A percentile compares a stretch with the other conserved stretches of the same genome.
phyloP scores from a whole-genome alignment of 1,140 invertebrate genomes.

The Hypsibius dujardini region DNA sequence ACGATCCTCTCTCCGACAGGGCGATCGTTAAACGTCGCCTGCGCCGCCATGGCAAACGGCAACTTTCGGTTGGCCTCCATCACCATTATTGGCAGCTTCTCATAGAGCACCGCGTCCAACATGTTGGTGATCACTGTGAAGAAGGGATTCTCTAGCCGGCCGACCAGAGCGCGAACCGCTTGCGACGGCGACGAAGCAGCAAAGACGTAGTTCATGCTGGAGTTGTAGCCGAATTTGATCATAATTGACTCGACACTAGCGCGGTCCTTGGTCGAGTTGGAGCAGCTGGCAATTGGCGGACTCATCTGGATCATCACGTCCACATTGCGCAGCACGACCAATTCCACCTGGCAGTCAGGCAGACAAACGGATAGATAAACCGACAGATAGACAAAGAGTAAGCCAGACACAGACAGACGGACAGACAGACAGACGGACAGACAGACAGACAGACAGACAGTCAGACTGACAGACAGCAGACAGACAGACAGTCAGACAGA shows the following conservation, averaged over 20 bases:
- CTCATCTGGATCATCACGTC: neutral
- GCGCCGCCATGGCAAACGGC: neutral
- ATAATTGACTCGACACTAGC: no score
- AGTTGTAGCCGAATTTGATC: neutral
- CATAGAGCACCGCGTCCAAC: constrained; percentile 6
- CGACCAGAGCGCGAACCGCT: neutral
- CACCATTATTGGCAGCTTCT: neutral
- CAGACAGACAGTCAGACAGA: no score
- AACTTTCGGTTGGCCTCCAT: neutral
- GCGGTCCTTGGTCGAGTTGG: no score
- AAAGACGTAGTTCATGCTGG: constrained; percentile 15
- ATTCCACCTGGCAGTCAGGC: neutral
- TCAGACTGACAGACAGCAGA: no score
- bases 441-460: no score
- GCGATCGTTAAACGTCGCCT: neutral
- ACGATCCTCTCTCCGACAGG: neutral
- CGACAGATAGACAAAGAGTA: no score
- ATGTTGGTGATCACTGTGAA: constrained; percentile 1
- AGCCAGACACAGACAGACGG: no score
- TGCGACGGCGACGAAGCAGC: constrained; percentile 3
- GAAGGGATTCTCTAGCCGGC: constrained; percentile 2
- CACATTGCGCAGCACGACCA: neutral
- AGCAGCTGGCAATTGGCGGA: no score
- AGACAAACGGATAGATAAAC: no score
- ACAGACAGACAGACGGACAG: no score